A percentile compares a stretch with the other conserved stretches of the same genome.
Evolutionary conservation across 2,797 vertebrate species (phyloP).

Genomic region (Falco novaeseelandiae): DNA sequence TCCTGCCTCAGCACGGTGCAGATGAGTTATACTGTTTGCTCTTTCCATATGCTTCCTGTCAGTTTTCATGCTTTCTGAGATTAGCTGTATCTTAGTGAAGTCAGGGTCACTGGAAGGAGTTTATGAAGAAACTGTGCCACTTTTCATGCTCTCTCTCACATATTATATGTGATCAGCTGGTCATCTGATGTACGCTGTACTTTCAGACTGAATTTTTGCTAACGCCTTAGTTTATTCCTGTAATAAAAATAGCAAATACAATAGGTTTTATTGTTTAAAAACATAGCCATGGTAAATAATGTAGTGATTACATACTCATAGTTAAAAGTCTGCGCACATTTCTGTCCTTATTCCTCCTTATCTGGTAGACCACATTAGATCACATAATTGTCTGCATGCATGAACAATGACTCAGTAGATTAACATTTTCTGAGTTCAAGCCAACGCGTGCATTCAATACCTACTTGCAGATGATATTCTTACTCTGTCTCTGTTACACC

Average conservation of each 20-base stretch:
- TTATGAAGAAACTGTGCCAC: neutral
- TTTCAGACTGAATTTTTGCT: neutral
- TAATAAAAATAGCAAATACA: neutral
- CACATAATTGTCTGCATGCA: neutral
- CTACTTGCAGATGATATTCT: neutral
- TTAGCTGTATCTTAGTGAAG: neutral
- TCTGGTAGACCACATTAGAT: neutral
- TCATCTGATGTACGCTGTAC: neutral
- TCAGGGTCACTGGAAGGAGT: neutral
- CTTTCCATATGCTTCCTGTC: neutral
- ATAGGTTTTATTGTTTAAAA: neutral
- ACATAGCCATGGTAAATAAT: neutral
- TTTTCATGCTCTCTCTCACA: neutral
- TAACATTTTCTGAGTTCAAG: neutral
- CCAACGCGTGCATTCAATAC: neutral
- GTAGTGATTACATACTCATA: neutral
- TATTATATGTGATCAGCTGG: neutral
- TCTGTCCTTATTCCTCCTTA: neutral
- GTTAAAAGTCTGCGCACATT: neutral
- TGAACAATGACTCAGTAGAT: neutral
- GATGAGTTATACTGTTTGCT: neutral
- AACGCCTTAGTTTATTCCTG: neutral
- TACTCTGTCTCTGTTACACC: neutral
- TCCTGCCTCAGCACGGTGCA: neutral
- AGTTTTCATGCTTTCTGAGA: neutral